Conservation (phyloP, 1,140 invertebrate species). For the Hormaphis cornu region DNA sequence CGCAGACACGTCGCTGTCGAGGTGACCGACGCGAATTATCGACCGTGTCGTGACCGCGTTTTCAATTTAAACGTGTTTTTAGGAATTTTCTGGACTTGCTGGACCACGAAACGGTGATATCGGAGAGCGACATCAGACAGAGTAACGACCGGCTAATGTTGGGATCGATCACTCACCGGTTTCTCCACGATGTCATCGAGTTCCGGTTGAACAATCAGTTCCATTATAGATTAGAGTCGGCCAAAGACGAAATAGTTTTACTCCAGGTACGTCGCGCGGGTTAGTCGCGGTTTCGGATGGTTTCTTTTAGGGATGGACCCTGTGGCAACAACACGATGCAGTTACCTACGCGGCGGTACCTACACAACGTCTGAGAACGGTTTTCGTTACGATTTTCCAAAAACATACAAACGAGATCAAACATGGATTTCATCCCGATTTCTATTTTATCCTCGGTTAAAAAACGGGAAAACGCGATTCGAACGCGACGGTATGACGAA, state of each 20-base stretch:
- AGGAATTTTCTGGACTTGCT: background rate
- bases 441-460: no score
- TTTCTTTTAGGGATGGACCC: no score
- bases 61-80: background rate
- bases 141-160: background rate
- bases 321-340: no score
- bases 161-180: slow-evolving; percentile 1
- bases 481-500: no score
- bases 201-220: slow-evolving; percentile 20
- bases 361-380: no score
- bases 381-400: no score
- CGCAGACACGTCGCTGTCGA: background rate
- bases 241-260: slow-evolving; percentile 22
- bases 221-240: slow-evolving; percentile 10
- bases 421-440: no score
- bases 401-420: no score
- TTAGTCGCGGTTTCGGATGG: no score
- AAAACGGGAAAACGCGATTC: no score
- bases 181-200: background rate
- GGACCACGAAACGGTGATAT: background rate
- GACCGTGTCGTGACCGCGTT: no score
- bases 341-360: no score
- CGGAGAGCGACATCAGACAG: background rate
- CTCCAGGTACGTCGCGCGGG: slow-evolving; percentile 32
- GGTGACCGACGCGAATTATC: background rate